Evolutionary conservation across 2,113 vertebrate genomes (phyloP).

Genomic region (Dasyornis broadbenti): DNA sequence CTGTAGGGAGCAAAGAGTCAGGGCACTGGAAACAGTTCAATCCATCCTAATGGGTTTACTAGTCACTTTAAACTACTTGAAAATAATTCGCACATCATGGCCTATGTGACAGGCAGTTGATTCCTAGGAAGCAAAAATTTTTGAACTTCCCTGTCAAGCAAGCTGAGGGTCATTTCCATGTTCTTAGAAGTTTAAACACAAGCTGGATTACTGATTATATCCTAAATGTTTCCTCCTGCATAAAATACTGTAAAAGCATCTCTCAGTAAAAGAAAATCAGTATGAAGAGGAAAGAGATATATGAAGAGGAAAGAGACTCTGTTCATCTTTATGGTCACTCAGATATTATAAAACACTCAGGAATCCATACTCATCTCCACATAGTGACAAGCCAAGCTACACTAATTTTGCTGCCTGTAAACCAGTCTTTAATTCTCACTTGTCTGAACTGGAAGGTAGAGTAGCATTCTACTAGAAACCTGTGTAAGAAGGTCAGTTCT

Average conservation of each 20-base stretch:
- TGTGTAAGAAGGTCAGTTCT: background rate
- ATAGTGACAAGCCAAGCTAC: background rate
- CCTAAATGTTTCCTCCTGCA: fast-evolving
- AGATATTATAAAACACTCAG: background rate
- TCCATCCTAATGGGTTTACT: background rate
- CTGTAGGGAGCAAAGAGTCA: background rate
- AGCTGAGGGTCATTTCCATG: background rate
- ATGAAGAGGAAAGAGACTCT: background rate
- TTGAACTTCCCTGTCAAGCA: background rate
- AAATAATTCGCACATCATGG: background rate
- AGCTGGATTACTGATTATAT: background rate
- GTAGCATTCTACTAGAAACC: background rate
- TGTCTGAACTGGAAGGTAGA: background rate
- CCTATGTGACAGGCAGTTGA: background rate
- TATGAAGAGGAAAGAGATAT: background rate
- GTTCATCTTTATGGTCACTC: background rate
- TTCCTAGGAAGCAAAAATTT: background rate
- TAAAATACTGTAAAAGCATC: background rate
- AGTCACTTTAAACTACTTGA: background rate
- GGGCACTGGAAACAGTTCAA: background rate
- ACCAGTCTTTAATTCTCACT: background rate
- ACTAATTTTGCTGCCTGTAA: background rate
- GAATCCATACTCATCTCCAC: background rate
- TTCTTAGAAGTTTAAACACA: background rate
- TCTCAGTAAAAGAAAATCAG: background rate